Percentiles rank a stretch among this genome's conserved stretches.
These are phyloP conservation scores for Drosophila nikananu DNA, from an alignment of 1,140 invertebrate genomes.

Conservation along the genomic window DNA sequence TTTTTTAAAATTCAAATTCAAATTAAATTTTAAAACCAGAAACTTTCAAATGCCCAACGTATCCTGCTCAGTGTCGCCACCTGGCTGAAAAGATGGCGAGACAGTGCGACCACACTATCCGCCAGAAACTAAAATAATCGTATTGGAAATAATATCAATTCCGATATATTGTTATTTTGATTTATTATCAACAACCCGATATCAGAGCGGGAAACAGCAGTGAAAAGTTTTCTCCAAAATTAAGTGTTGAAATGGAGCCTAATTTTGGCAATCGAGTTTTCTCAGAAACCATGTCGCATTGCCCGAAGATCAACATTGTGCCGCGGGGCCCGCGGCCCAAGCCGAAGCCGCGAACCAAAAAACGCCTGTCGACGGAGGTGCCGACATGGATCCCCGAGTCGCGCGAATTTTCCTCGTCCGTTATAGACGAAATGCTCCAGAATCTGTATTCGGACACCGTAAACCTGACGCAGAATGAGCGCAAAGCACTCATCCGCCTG, in stretches of 20 bases:
- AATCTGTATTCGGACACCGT: not conserved
- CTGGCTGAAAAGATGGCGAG: not conserved
- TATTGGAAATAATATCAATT: too few species aligned
- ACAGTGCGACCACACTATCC: not conserved
- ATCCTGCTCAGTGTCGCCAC: not conserved
- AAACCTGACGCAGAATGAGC: rapidly evolving
- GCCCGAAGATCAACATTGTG: not conserved
- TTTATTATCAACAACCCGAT: too few species aligned
- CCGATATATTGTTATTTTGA: too few species aligned
- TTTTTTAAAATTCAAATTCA: not conserved
- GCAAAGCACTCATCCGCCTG: not conserved
- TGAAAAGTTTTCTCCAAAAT: too few species aligned
- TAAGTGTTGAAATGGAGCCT: too few species aligned
- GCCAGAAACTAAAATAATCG: not conserved
- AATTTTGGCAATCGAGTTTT: not conserved
- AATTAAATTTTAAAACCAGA: not conserved
- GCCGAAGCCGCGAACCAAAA: not conserved
- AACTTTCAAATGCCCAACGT: not conserved
- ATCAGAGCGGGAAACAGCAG: too few species aligned
- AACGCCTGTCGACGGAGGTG: not conserved
- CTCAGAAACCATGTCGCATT: not conserved
- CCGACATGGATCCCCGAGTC: constrained; percentile 2
- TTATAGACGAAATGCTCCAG: not conserved
- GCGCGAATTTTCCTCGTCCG: not conserved
- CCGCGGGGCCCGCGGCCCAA: not conserved